Evolutionary conservation across 2,113 vertebrate species (phyloP), one percentile per base, ranked within the genome.

Genomic region (Anhinga anhinga): DNA sequence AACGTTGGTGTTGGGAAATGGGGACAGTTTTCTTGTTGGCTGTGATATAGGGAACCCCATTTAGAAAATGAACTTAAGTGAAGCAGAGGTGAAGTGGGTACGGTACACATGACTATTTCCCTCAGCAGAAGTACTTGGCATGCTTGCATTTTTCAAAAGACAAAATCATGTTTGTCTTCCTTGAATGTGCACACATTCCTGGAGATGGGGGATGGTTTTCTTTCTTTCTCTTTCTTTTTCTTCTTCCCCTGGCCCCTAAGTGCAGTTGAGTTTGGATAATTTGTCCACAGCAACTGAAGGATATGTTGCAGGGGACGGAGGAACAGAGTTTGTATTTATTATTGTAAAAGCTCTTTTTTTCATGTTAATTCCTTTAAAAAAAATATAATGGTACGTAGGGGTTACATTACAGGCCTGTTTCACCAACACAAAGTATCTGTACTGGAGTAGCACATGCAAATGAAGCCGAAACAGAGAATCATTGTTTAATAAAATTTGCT

Each of bases 141-240:
- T 90, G 82, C 83, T 96, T 95, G 91, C 66, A 74, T 95, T 95
- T 97, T 94, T 94, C 89, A 85, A 80, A 97, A 96, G 91, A 97
- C 94, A 98, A 90, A 97, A 97, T 97, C 94, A 95, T 92, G 88
- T 96, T 97, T 97, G 97, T 97, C 93, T 97, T 94, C 62, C 84
- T 92, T 97, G 82, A 93, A 93, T 94, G 97, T 94, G 88, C 58
- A 71, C 7, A 15, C 96, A 97, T 97, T 97, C 96, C 92, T 97
- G 72, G 44, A 93, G 86, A 45, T 90, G 94, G 91, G 84, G 95
- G 96, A 94, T 93, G 96, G 94, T 77, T 93, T 95, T 89, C 56
- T 89, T 91, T 93, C 66, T 66, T 90, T 94, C 65, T 70, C 55
- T 90, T 93, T 74, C 67, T 77, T 89, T 88, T 92, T 79, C 70